Evolutionary conservation across 1,140 invertebrate species (phyloP).

Genomic region (Pseudomyrmex gracilis): DNA sequence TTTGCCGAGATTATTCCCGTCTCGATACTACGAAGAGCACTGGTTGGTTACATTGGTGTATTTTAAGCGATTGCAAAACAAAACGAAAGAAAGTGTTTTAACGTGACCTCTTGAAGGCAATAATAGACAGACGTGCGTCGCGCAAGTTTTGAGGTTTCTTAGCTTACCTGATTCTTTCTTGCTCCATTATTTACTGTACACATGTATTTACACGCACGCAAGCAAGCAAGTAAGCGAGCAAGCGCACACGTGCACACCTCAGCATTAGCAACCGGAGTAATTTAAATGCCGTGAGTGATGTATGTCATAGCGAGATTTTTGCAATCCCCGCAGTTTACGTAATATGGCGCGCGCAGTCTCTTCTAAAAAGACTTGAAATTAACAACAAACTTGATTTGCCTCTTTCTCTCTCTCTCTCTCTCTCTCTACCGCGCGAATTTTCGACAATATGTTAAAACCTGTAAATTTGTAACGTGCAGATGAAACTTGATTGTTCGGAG

Average conservation of each 20-base stretch:
- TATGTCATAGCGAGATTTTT: slow-evolving; percentile 46
- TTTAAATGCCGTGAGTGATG: slow-evolving; percentile 16
- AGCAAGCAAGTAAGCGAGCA: no score
- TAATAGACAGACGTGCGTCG: not conserved
- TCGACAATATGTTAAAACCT: no score
- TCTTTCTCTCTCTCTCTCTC: not conserved
- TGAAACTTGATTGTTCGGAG: no score
- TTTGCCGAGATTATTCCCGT: no score
- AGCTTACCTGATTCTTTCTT: not conserved
- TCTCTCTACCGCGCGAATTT: not conserved
- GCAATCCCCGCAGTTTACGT: slow-evolving; percentile 46
- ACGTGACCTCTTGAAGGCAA: no score
- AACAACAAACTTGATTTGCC: slow-evolving; percentile 24
- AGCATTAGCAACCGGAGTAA: slow-evolving; percentile 22
- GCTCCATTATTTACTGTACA: not conserved
- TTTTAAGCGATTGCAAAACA: no score
- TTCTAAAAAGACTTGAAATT: slow-evolving; percentile 32
- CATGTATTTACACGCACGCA: not conserved
- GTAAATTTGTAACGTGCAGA: no score
- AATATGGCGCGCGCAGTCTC: slow-evolving; percentile 32
- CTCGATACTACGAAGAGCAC: no score
- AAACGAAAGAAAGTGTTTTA: no score
- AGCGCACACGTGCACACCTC: not conserved
- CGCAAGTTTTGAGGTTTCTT: slow-evolving; percentile 22
- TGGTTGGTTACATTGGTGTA: no score